phyloP scores from a whole-genome alignment of 2,888 invertebrate genomes.

The Caenorhabditis sp. region DNA sequence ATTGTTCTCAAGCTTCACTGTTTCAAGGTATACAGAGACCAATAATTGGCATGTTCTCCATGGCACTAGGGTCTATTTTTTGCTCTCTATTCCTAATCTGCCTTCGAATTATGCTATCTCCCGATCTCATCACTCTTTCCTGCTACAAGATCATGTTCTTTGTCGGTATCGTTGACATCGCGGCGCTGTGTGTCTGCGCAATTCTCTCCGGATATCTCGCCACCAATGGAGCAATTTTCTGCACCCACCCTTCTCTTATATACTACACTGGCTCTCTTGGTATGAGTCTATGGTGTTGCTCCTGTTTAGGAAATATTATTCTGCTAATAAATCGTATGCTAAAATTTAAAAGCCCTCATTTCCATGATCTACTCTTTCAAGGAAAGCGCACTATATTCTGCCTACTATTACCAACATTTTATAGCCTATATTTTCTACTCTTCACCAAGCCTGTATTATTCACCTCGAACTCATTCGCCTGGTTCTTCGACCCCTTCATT shows the following conservation, averaged over 20 bases:
- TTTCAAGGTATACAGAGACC: not conserved
- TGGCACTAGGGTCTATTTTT: not conserved
- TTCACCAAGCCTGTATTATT: constrained; percentile 11
- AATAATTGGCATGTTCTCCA: not conserved
- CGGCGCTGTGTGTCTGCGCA: constrained; percentile 7
- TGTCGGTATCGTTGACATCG: constrained; percentile 12
- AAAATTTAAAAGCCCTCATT: not conserved
- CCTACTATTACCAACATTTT: constrained; percentile 3
- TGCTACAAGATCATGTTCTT: constrained; percentile 29
- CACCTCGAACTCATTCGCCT: not conserved
- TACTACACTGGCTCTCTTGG: constrained; percentile 6
- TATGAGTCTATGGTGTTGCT: constrained; percentile 18
- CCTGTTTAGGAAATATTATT: constrained; percentile 12
- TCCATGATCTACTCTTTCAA: not conserved
- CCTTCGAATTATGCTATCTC: constrained; percentile 4
- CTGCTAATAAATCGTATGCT: constrained; percentile 17
- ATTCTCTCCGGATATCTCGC: constrained; percentile 15
- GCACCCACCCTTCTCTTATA: constrained; percentile 13
- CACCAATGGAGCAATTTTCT: constrained; percentile 14
- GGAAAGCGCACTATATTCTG: not conserved
- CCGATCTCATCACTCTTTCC: constrained; percentile 8
- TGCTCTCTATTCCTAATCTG: not conserved
- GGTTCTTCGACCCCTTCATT: constrained; percentile 20
- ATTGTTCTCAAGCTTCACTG: not conserved
- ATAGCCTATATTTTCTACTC: constrained; percentile 7